Evolutionary conservation across 1,140 invertebrate species (phyloP), one percentile per base, ranked within the genome.

Genomic region (Sitophilus oryzae): DNA sequence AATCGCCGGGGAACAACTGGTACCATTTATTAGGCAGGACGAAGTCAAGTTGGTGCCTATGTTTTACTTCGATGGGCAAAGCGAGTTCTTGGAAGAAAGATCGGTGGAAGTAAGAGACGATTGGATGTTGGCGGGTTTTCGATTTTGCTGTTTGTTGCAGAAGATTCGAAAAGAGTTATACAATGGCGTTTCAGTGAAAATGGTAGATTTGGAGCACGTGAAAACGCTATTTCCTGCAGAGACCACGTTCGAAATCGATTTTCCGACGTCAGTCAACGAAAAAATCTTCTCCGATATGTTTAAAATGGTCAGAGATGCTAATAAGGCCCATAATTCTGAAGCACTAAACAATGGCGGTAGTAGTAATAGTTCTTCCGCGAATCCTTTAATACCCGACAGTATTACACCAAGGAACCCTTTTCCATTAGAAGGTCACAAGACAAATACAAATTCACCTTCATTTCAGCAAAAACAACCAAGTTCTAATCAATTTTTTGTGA

Each of bases 101-200:
- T 38, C 44, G 8, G 18, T 45, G 10, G 37, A 53, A 43, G 25
- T 60, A 2, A 51, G 35, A 14, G 73, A 74, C 11, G 9, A 11
- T 6, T 78, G 77, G 77, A 74, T 77, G 61, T 41, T 78, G 18
- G 70, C 73, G 1, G 78, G 77, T 60, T 64, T 78, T 10, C 76
- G 76, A 63, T 74, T 78, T 56, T 77, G 76, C 62, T 77, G 76
- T 58, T 75, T 75, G 65, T 72, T 74, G 8, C 75, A 76, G 65
- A 73, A 70, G 10, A 73, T 76, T 20, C 55, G 73, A 40, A 72
- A 73, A 49, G 73, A 76, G 46, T 59, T 73, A 16, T 76, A 76
- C 56, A 66, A 68, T 3, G 64, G 61, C 53, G 67, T 71, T 41
- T 62, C 65, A 0, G 71, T 74, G 56, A 63, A 65, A 37, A 73